Evolutionary conservation across 2,888 invertebrate genomes (phyloP).

Genomic region (Hypselothyrea guttata): DNA sequence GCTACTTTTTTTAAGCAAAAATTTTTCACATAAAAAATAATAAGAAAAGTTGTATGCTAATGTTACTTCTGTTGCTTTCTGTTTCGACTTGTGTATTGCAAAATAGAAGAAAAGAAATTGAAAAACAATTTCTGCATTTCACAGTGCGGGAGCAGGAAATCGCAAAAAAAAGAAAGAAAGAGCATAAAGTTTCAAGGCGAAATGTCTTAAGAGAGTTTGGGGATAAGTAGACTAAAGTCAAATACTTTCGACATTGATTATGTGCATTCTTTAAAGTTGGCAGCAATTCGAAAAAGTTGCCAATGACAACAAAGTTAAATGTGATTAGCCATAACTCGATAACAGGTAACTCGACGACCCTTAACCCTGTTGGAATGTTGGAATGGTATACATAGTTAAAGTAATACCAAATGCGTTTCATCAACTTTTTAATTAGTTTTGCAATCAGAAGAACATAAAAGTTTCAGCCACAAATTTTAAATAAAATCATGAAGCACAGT

Average conservation of each 20-base stretch:
- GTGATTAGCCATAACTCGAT: conserved; percentile 37
- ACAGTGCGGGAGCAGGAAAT: conserved; percentile 31
- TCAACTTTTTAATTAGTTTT: conserved; percentile 75
- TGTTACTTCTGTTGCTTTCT: conserved; percentile 43
- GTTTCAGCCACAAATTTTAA: conserved; percentile 40
- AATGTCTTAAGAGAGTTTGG: conserved; percentile 22
- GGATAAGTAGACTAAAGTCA: conserved; percentile 56
- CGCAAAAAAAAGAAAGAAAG: not conserved
- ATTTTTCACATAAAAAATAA: conserved; percentile 76
- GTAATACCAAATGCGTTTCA: conserved; percentile 63
- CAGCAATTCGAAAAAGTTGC: conserved; percentile 33
- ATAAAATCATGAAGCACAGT: conserved; percentile 30
- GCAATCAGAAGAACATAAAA: conserved; percentile 64
- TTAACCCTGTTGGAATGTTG: not conserved
- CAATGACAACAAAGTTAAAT: conserved; percentile 20
- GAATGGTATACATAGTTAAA: conserved; percentile 51
- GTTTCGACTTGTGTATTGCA: conserved; percentile 53
- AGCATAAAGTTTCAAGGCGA: not conserved
- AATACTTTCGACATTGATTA: conserved; percentile 56
- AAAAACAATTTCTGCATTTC: conserved; percentile 70
- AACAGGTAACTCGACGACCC: conserved; percentile 30
- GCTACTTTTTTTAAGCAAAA: conserved; percentile 34
- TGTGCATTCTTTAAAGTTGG: conserved; percentile 42
- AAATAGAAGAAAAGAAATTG: conserved; percentile 69
- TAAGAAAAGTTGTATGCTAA: conserved; percentile 76